Percentiles rank a stretch among this genome's conserved stretches.
phyloP scores from a whole-genome alignment of 2,797 vertebrate species.

The Muraenolepis orangiensis region DNA sequence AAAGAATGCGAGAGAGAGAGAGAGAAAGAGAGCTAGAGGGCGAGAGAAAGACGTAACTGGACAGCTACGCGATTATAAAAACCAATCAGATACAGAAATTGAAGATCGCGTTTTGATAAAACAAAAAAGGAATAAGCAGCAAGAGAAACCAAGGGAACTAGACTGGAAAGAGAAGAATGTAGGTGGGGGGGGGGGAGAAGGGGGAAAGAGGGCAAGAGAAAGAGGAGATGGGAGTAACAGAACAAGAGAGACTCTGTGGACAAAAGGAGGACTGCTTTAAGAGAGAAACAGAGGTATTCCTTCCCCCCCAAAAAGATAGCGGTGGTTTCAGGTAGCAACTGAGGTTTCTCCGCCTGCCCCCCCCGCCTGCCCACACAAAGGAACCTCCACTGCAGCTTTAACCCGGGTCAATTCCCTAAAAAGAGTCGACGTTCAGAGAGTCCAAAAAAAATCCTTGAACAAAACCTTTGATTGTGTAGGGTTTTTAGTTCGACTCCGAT shows the following conservation, averaged over 20 bases:
- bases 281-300: neutral
- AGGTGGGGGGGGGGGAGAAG: neutral
- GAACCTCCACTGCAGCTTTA: neutral
- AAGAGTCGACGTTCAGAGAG: neutral
- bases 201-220: slow-evolving; percentile 27
- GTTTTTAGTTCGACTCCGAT: neutral
- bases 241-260: slow-evolving; percentile 33
- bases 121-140: neutral
- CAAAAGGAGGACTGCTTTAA: slow-evolving; percentile 39
- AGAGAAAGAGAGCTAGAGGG: neutral
- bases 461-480: neutral
- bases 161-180: neutral
- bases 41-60: too few relatives aligned
- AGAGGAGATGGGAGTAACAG: slow-evolving; percentile 30
- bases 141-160: neutral
- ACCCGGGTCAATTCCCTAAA: neutral
- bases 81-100: neutral
- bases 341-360: too few relatives aligned
- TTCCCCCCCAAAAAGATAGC: neutral
- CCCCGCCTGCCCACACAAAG: slow-evolving; percentile 28
- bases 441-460: too few relatives aligned
- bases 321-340: slow-evolving; percentile 14
- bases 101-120: neutral
- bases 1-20: neutral
- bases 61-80: neutral